phyloP scores from a whole-genome alignment of 2,888 invertebrate genomes.

The Caradrina kadenii region DNA sequence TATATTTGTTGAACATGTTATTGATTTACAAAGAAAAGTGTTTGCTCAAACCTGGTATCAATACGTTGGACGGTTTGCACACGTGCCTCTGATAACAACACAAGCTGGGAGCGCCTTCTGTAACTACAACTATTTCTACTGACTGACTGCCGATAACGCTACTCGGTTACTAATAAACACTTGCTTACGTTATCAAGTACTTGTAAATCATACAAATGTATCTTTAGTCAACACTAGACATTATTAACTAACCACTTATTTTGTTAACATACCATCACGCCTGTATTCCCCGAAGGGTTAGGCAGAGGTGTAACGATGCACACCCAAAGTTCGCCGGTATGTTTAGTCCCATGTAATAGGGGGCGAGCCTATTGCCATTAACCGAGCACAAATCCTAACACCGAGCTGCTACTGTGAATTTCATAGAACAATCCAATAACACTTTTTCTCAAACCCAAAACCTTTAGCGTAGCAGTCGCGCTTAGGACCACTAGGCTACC shows the following conservation, averaged over 20 bases:
- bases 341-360: too few species aligned
- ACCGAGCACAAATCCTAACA: too few species aligned
- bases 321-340: too few species aligned
- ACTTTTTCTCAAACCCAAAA: too few species aligned
- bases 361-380: too few species aligned
- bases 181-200: conserved; percentile 31
- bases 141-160: conserved; percentile 39
- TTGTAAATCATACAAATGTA: conserved; percentile 24
- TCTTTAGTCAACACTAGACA: conserved; percentile 10
- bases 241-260: background rate
- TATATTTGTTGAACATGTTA: conserved; percentile 25
- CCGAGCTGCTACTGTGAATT: too few species aligned
- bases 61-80: conserved; percentile 38
- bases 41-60: conserved; percentile 39
- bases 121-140: conserved; percentile 8
- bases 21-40: conserved; percentile 20
- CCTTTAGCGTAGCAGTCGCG: too few species aligned
- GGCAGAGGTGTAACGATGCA: too few species aligned
- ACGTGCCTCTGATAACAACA: conserved; percentile 52
- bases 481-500: too few species aligned
- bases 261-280: background rate
- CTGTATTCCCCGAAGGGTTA: too few species aligned
- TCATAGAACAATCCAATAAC: too few species aligned
- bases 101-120: conserved; percentile 18
- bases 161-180: conserved; percentile 20